Evolutionary conservation across 2,113 vertebrate species (phyloP).

Genomic region (Labeo rohita): DNA sequence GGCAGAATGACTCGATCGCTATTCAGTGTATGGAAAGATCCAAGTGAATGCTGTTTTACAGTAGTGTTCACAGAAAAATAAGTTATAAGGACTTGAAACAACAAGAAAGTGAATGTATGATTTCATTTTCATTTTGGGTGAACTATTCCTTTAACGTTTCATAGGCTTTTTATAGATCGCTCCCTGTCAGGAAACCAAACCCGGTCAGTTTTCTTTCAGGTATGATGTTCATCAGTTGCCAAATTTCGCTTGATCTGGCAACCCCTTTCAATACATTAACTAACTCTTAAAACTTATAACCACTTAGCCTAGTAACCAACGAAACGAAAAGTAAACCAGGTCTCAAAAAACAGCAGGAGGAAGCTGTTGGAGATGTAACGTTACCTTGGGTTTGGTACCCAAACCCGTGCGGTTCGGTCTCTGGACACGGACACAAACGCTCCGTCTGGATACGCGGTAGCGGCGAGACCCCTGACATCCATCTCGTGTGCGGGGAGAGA

Average conservation of each 20-base stretch:
- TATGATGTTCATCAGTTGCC: not conserved
- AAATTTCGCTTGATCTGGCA: not conserved
- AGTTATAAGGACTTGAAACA: not conserved
- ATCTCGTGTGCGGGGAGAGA: constrained; percentile 88
- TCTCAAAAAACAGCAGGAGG: not conserved
- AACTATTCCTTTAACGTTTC: not conserved
- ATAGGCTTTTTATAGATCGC: not conserved
- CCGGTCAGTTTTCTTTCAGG: not conserved
- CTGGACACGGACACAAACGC: constrained; percentile 93
- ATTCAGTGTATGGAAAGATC: not conserved
- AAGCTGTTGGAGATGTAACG: constrained; percentile 44
- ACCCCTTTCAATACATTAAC: not conserved
- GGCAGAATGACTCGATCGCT: not conserved
- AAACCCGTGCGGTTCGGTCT: constrained; percentile 91
- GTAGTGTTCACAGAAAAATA: not conserved
- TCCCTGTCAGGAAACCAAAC: not conserved
- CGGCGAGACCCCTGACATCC: constrained; percentile 88
- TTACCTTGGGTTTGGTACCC: constrained; percentile 88
- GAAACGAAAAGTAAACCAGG: not conserved
- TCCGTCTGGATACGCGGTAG: constrained; percentile 80
- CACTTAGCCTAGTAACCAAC: not conserved
- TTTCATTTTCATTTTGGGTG: not conserved
- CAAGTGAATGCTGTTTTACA: too few relatives aligned
- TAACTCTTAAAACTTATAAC: not conserved
- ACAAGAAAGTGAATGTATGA: not conserved